These are phyloP conservation scores for Tachycineta bicolor DNA, from an alignment of 2,113 vertebrate species.

Conservation along the genomic window DNA sequence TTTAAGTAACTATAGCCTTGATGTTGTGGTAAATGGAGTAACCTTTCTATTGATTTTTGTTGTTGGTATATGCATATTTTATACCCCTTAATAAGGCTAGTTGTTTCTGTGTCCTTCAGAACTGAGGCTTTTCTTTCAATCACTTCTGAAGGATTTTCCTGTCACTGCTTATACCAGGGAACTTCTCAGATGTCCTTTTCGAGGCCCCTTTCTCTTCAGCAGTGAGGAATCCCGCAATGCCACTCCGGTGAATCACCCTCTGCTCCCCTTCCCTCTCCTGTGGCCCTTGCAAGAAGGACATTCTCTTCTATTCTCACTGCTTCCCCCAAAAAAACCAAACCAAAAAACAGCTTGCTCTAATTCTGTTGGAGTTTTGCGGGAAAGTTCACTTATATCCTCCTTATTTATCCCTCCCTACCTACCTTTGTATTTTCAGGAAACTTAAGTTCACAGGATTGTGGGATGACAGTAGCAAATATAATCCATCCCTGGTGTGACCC, in stretches of 20 bases:
- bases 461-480: not conserved
- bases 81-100: conserved; percentile 48
- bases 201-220: not conserved
- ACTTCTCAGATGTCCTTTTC: not conserved
- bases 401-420: not conserved
- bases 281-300: not conserved
- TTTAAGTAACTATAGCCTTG: conserved; percentile 48
- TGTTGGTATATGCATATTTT: conserved; percentile 20
- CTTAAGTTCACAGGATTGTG: not conserved
- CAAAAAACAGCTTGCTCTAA: not conserved
- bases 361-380: not conserved
- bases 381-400: not conserved
- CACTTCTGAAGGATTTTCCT: not conserved
- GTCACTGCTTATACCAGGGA: not conserved
- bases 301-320: not conserved
- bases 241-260: not conserved
- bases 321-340: not conserved
- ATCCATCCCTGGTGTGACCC: not conserved
- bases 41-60: conserved; percentile 33
- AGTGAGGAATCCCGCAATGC: not conserved
- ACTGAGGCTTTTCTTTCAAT: not conserved
- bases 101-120: not conserved
- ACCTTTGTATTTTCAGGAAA: not conserved
- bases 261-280: not conserved
- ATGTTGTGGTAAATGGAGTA: conserved; percentile 36